These are phyloP conservation scores for Porites cylindrica DNA, from an alignment of 92 coral and sea anemone species.

Conservation along the genomic window DNA sequence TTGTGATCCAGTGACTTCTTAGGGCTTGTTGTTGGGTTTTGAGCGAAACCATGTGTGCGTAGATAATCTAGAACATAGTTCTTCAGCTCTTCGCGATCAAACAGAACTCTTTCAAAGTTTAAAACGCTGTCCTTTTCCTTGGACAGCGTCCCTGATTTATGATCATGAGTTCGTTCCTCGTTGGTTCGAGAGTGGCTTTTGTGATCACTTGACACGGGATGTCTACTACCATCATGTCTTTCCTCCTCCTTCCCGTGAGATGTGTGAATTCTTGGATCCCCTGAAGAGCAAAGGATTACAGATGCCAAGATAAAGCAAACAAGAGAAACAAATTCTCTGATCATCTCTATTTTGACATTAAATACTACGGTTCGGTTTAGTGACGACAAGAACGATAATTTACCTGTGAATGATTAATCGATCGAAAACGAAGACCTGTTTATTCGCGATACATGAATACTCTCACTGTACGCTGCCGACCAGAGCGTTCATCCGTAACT, in stretches of 20 bases:
- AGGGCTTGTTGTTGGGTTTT: not conserved
- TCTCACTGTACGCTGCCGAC: not conserved
- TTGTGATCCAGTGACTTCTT: not conserved
- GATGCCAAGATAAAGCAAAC: not conserved
- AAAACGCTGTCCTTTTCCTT: slow-evolving; percentile 7
- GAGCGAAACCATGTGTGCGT: slow-evolving; percentile 9
- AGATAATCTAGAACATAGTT: slow-evolving; percentile 42
- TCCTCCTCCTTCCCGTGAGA: not conserved
- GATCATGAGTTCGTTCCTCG: not conserved
- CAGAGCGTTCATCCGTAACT: slow-evolving; percentile 25
- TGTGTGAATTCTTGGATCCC: not conserved
- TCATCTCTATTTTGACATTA: slow-evolving; percentile 12
- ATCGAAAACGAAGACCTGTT: slow-evolving; percentile 12
- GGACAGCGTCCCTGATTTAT: not conserved
- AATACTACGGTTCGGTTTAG: not conserved
- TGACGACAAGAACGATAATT: not conserved
- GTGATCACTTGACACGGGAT: not conserved
- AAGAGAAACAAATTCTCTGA: not conserved
- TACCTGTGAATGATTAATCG: slow-evolving; percentile 25
- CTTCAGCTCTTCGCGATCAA: slow-evolving; percentile 42
- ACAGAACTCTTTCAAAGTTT: slow-evolving; percentile 26
- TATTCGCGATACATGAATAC: not conserved
- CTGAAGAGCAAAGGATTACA: slow-evolving; percentile 5
- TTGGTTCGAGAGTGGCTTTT: not conserved
- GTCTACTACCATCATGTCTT: not conserved